phyloP scores from a whole-genome alignment of 2,888 invertebrate species.

The Parapristionchus giblindavisi region DNA sequence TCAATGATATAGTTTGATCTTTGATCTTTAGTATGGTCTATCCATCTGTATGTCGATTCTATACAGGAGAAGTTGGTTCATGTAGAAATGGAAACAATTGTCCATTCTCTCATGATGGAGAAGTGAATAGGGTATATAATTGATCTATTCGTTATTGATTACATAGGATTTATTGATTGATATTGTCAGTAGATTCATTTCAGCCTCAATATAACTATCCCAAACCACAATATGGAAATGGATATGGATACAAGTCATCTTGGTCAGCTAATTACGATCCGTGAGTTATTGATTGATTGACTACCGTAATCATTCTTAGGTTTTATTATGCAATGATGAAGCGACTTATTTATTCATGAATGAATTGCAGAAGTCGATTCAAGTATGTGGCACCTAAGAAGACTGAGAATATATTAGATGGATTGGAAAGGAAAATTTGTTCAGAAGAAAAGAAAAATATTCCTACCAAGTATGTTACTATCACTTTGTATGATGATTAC shows the following conservation, averaged over 20 bases:
- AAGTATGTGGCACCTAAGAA: slow-evolving; percentile 34
- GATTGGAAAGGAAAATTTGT: not conserved
- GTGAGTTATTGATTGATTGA: not conserved
- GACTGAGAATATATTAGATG: not conserved
- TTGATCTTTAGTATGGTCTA: slow-evolving; percentile 15
- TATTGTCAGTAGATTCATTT: not conserved
- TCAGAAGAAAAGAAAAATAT: slow-evolving; percentile 5
- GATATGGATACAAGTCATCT: slow-evolving; percentile 10
- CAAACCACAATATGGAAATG: not conserved
- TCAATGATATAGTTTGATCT: not conserved
- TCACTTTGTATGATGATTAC: too few species aligned
- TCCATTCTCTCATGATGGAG: slow-evolving; percentile 7
- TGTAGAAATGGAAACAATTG: slow-evolving; percentile 25
- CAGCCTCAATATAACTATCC: not conserved
- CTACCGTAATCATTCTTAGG: not conserved
- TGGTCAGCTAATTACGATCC: not conserved
- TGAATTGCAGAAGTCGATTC: slow-evolving; percentile 3
- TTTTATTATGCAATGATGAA: not conserved
- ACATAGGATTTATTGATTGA: not conserved
- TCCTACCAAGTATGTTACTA: too few species aligned
- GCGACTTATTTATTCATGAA: not conserved
- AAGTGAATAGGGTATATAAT: not conserved
- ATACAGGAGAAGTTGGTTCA: slow-evolving; percentile 10
- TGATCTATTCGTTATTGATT: not conserved
- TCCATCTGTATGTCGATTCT: slow-evolving; percentile 26